A percentile compares a stretch with the other conserved stretches of the same genome.
Evolutionary conservation across 2,888 invertebrate genomes (phyloP).

Genomic region (Lithophane socia): DNA sequence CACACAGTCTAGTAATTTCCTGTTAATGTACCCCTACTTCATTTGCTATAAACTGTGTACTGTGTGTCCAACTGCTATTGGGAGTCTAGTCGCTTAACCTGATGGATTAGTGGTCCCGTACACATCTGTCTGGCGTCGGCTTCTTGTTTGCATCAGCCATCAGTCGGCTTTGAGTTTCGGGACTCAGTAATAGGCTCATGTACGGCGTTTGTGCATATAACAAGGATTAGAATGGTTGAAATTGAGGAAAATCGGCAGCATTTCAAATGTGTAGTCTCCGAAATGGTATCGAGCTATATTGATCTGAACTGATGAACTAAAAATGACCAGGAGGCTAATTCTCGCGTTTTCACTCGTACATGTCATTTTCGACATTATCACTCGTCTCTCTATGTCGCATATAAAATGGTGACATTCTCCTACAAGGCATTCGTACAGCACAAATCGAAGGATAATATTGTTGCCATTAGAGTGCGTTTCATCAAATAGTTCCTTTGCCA

Average conservation of each 20-base stretch:
- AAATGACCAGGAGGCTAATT: too few relatives aligned
- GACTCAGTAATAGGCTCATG: conserved; percentile 17
- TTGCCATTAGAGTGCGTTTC: too few relatives aligned
- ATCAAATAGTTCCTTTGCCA: too few relatives aligned
- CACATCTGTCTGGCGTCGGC: conserved; percentile 48
- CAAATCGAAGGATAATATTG: too few relatives aligned
- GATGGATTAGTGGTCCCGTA: conserved; percentile 54
- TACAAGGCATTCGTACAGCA: too few relatives aligned
- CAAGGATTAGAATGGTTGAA: not conserved
- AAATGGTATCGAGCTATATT: not conserved
- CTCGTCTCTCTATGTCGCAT: too few relatives aligned
- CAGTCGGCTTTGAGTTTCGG: conserved; percentile 20
- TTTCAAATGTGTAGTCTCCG: not conserved
- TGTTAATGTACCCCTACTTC: not conserved
- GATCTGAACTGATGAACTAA: not conserved
- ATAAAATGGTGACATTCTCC: too few relatives aligned
- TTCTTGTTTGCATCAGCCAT: conserved; percentile 56
- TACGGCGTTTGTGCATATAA: conserved; percentile 19
- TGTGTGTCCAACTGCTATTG: conserved; percentile 25
- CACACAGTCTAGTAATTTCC: not conserved
- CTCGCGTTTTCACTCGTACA: too few relatives aligned
- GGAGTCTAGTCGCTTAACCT: conserved; percentile 38
- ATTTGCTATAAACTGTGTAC: conserved; percentile 26
- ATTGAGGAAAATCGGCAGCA: not conserved
- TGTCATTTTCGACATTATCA: too few relatives aligned